Percentiles rank a stretch among this genome's conserved stretches.
These are phyloP conservation scores for Glaucopsyche alexis DNA, from an alignment of 2,888 invertebrate genomes.

Conservation along the genomic window DNA sequence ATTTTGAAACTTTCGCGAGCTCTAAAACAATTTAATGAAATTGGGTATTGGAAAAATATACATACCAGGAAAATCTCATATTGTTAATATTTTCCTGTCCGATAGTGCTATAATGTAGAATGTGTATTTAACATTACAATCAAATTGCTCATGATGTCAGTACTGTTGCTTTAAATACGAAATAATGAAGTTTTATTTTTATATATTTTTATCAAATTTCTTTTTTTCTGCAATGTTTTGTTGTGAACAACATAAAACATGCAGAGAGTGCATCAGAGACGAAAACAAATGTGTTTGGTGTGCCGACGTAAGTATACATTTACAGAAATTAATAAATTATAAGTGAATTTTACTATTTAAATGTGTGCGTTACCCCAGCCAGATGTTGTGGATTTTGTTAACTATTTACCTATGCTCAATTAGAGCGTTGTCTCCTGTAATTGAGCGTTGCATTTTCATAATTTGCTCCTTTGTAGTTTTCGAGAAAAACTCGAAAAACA, in stretches of 20 bases:
- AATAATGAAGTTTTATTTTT: slow-evolving; percentile 14
- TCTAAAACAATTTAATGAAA: slow-evolving; percentile 1
- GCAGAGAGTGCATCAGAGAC: slow-evolving; percentile 57
- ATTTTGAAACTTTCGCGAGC: background rate
- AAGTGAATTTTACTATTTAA: too few relatives aligned
- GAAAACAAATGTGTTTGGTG: slow-evolving; percentile 59
- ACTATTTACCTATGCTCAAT: too few relatives aligned
- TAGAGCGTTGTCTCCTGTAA: too few relatives aligned
- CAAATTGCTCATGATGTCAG: background rate
- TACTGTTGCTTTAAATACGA: background rate
- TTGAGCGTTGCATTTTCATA: too few relatives aligned
- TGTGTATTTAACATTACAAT: background rate
- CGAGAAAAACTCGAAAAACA: too few relatives aligned
- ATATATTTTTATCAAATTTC: background rate
- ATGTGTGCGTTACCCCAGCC: too few relatives aligned
- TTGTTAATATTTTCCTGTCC: slow-evolving; percentile 16
- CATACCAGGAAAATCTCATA: background rate
- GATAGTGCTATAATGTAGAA: background rate
- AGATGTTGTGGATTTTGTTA: too few relatives aligned
- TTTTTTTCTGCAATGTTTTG: slow-evolving; percentile 40
- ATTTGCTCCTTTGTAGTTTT: too few relatives aligned
- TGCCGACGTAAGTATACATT: slow-evolving; percentile 48
- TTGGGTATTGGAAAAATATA: background rate
- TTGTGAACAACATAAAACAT: slow-evolving; percentile 50
- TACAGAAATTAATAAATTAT: too few relatives aligned